Conservation (phyloP, 2,113 vertebrate species). For the Colaptes auratus region DNA sequence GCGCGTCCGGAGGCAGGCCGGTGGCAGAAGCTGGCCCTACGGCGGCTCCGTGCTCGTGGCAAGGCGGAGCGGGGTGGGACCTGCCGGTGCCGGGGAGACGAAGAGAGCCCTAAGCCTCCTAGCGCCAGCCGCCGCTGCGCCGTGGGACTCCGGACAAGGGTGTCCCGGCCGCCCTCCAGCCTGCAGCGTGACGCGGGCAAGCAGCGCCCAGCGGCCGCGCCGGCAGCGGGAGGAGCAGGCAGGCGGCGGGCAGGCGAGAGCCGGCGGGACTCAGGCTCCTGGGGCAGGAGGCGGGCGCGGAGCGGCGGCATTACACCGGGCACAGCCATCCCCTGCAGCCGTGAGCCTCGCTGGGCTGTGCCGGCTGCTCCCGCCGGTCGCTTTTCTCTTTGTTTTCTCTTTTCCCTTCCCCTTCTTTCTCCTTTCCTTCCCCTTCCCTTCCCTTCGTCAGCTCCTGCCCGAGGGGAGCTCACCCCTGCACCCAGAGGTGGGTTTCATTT, state of each 20-base stretch:
- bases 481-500: no score
- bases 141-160: not conserved
- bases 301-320: not conserved
- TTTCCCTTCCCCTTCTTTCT: not conserved
- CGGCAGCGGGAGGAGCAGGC: not conserved
- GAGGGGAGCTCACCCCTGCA: no score
- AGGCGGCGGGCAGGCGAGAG: not conserved
- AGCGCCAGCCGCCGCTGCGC: not conserved
- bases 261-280: not conserved
- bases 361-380: not conserved
- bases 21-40: not conserved
- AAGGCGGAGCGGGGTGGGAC: constrained; percentile 23
- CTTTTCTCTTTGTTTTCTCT: not conserved
- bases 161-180: not conserved
- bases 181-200: not conserved
- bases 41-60: constrained; percentile 70
- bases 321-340: not conserved
- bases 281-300: not conserved
- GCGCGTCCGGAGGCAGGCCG: not conserved
- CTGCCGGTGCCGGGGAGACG: not conserved
- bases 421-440: no score
- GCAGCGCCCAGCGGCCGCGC: not conserved
- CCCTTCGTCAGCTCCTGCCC: no score
- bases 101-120: not conserved
- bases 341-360: not conserved